These are phyloP conservation scores for Lepidocyrtoides sp. DNA, from an alignment of 2,888 invertebrate genomes.

Conservation along the genomic window DNA sequence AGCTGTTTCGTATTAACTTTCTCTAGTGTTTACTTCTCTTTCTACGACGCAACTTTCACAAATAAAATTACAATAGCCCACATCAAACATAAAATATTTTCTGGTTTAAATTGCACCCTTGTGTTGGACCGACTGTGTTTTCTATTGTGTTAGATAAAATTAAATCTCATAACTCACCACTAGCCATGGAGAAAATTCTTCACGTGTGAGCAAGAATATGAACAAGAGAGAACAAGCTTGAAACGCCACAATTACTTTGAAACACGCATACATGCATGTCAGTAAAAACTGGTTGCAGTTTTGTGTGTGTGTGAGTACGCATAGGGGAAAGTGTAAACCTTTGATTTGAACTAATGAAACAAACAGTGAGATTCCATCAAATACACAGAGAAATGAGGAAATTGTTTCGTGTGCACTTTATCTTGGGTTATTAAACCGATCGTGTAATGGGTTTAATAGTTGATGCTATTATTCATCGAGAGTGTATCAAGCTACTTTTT, in stretches of 20 bases:
- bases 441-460: conserved; percentile 16
- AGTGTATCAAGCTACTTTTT: no score
- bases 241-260: neutral
- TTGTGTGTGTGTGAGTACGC: neutral
- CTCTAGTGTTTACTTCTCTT: neutral
- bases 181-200: neutral
- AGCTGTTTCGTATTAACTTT: neutral
- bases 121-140: neutral
- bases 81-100: neutral
- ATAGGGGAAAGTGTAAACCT: neutral
- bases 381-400: conserved; percentile 37
- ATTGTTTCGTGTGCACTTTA: conserved; percentile 44
- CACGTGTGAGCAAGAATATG: neutral
- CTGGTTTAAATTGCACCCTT: neutral
- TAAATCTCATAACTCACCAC: neutral
- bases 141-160: conserved; percentile 5
- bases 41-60: neutral
- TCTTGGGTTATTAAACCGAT: conserved; percentile 36
- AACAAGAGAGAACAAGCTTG: neutral
- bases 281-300: neutral
- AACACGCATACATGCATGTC: neutral
- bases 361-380: conserved; percentile 11
- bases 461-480: neutral
- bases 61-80: neutral
- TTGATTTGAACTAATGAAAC: no score